Percentiles rank a stretch among this genome's conserved stretches.
Evolutionary conservation across 1,140 invertebrate species (phyloP).

Genomic region (Ganaspis sp.): DNA sequence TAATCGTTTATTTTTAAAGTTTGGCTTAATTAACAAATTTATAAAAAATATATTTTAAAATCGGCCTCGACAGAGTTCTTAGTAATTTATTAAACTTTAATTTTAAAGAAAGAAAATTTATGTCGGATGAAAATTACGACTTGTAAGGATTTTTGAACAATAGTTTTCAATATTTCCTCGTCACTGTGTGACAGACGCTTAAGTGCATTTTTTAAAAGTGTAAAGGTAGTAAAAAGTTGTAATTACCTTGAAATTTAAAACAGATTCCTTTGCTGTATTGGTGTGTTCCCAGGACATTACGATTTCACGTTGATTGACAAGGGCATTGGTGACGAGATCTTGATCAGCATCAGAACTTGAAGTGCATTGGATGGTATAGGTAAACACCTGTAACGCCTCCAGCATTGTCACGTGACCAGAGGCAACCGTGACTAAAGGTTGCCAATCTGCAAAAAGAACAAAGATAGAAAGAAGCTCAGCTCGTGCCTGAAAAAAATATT

Average conservation of each 20-base stretch:
- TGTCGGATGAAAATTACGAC: too few species aligned
- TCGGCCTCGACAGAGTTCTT: too few species aligned
- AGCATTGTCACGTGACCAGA: constrained; percentile 70
- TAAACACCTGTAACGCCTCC: constrained; percentile 69
- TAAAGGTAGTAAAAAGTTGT: background rate
- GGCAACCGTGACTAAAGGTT: constrained; percentile 69
- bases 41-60: too few species aligned
- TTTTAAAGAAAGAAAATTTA: too few species aligned
- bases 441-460: constrained; percentile 53
- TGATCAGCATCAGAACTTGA: constrained; percentile 11
- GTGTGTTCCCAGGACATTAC: constrained; percentile 63
- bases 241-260: background rate
- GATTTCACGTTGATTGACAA: constrained; percentile 64
- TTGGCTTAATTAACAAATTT: too few species aligned
- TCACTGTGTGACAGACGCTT: too few species aligned
- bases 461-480: constrained; percentile 54
- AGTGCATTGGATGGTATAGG: constrained; percentile 51
- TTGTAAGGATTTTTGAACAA: too few species aligned
- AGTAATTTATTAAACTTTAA: too few species aligned
- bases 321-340: background rate
- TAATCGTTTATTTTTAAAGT: too few species aligned
- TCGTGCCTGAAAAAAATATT: constrained; percentile 68
- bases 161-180: too few species aligned
- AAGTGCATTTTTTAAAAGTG: background rate
- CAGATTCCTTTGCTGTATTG: background rate